These are phyloP conservation scores for Chloropsis cyanopogon DNA, from an alignment of 2,113 vertebrate genomes.

Conservation along the genomic window DNA sequence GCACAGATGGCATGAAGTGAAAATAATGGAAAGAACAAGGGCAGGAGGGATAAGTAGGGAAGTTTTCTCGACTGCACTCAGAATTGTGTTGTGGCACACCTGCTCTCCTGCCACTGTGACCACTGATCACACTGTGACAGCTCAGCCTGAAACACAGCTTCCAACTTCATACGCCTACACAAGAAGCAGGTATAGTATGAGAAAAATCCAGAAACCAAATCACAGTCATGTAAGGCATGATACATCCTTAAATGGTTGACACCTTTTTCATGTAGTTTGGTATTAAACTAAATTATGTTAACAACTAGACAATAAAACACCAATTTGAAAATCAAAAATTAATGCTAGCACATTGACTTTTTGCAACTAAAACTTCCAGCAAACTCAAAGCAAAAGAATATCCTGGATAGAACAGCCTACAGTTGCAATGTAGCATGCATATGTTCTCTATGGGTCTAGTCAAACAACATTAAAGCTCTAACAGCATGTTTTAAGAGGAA, in stretches of 20 bases:
- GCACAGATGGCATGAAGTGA: neutral
- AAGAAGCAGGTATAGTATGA: neutral
- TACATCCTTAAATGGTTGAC: neutral
- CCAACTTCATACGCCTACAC: neutral
- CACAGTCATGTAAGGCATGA: neutral
- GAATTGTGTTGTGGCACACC: rapidly evolving
- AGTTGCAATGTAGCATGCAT: neutral
- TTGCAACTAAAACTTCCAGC: neutral
- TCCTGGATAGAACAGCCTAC: neutral
- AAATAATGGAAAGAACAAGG: neutral
- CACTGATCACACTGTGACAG: neutral
- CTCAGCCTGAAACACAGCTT: neutral
- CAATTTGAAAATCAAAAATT: neutral
- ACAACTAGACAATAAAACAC: neutral
- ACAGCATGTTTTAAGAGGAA: neutral
- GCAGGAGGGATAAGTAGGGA: neutral
- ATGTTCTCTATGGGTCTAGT: neutral
- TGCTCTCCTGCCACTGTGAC: neutral
- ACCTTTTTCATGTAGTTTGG: neutral
- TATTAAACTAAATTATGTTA: neutral
- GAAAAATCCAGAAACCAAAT: neutral
- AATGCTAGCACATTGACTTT: neutral
- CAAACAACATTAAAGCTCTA: neutral
- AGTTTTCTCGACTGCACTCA: neutral
- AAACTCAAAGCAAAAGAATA: neutral